These are phyloP conservation scores for Peromyscus eremicus DNA, from an alignment of 2,797 vertebrate species.

Conservation along the genomic window DNA sequence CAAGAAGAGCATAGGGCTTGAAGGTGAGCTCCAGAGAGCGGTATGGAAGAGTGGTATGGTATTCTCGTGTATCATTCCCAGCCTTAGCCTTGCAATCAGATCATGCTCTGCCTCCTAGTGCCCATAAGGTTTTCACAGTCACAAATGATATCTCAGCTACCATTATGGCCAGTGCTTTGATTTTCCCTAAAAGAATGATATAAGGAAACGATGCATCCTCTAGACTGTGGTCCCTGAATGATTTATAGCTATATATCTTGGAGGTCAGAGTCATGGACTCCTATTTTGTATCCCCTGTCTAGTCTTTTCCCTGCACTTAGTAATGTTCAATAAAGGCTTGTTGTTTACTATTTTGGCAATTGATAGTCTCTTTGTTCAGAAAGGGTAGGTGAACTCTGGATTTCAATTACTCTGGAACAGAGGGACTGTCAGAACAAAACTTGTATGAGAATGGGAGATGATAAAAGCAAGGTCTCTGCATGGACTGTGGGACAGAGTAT, in stretches of 20 bases:
- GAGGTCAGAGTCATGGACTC: neutral
- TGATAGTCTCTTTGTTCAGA: constrained; percentile 47
- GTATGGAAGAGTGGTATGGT: neutral
- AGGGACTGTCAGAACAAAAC: neutral
- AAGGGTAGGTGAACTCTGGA: constrained; percentile 17
- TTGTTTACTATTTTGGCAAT: neutral
- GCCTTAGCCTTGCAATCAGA: neutral
- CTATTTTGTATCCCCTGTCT: neutral
- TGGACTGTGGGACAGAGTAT: neutral
- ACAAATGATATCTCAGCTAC: neutral
- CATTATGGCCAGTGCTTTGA: neutral
- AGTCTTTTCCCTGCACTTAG: neutral
- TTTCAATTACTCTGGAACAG: constrained; percentile 16
- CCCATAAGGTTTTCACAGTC: neutral
- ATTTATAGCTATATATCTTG: neutral
- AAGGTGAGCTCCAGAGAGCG: neutral
- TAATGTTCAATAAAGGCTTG: neutral
- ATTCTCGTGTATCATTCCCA: neutral
- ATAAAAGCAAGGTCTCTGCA: neutral
- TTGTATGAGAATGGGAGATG: neutral
- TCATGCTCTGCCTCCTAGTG: neutral
- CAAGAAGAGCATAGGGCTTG: neutral
- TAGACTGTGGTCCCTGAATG: neutral
- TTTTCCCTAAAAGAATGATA: constrained; percentile 18
- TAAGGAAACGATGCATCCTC: neutral